Conservation (phyloP, 2,797 vertebrate genomes). For the Eidolon dupreanum region DNA sequence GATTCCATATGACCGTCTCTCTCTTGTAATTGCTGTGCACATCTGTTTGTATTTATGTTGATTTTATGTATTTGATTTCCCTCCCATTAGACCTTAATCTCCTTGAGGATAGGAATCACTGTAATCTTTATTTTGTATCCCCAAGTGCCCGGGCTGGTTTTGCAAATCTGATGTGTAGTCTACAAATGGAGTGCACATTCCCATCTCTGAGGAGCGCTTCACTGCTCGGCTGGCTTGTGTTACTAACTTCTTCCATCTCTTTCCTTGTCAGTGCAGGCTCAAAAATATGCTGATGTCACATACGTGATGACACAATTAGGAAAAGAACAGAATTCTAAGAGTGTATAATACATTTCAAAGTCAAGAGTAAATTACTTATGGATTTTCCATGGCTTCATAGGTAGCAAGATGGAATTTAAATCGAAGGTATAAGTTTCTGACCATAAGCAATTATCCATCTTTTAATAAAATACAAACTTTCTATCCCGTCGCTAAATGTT, state of each 20-base stretch:
- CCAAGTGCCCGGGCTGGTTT: neutral
- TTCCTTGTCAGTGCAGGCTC: neutral
- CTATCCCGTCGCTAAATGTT: neutral
- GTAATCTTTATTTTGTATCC: conserved; percentile 19
- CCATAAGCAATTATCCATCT: neutral
- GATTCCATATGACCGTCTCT: neutral
- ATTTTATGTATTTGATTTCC: conserved; percentile 64
- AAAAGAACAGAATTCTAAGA: conserved; percentile 12
- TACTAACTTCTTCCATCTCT: neutral
- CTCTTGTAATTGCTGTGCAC: conserved; percentile 31
- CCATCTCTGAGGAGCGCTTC: neutral
- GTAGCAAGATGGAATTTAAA: conserved; percentile 52
- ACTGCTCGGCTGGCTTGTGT: neutral
- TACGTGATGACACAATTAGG: neutral
- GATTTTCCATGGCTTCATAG: conserved; percentile 35
- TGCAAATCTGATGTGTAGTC: neutral
- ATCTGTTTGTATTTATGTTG: conserved; percentile 67
- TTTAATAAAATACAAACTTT: conserved; percentile 47
- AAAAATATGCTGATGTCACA: conserved; percentile 24
- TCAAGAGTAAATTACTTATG: conserved; percentile 20
- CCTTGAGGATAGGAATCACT: conserved; percentile 26
- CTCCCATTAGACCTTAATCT: conserved; percentile 54
- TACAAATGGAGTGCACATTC: neutral
- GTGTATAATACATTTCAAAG: neutral
- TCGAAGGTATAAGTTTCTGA: neutral